phyloP scores from a whole-genome alignment of 2,113 vertebrate genomes.

The Arenaria interpres region DNA sequence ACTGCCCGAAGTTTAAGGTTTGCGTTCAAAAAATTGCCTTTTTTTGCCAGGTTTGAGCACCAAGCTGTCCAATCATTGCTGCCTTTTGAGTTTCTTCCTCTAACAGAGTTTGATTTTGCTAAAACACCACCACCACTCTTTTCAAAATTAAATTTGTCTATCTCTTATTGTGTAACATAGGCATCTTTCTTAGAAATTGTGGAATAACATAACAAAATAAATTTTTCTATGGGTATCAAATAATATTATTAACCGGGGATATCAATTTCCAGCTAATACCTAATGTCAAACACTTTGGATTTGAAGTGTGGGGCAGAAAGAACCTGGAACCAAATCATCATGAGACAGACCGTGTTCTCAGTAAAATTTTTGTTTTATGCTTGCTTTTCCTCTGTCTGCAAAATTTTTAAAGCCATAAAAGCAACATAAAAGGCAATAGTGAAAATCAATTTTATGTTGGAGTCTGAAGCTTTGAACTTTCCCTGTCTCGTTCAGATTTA shows the following conservation, averaged over 20 bases:
- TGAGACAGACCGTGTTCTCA: neutral
- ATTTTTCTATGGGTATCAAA: neutral
- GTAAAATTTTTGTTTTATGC: neutral
- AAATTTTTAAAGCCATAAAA: neutral
- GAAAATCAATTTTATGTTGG: neutral
- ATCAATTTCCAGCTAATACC: neutral
- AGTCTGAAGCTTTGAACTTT: neutral
- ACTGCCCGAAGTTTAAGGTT: neutral
- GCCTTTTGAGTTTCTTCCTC: neutral
- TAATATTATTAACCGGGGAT: neutral
- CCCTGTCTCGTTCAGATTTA: neutral
- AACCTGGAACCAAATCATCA: neutral
- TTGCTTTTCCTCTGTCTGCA: neutral
- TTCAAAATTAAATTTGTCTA: neutral
- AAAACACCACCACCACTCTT: neutral
- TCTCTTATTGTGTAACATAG: neutral
- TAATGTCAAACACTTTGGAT: neutral
- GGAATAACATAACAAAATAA: neutral
- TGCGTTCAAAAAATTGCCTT: neutral
- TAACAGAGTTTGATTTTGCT: neutral
- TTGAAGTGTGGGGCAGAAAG: neutral
- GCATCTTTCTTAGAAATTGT: neutral
- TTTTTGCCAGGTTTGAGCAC: neutral
- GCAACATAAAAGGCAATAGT: neutral
- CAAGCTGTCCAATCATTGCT: neutral